Percentiles rank a stretch among this genome's conserved stretches.
These are phyloP conservation scores for Caenorhabditis angaria DNA, from an alignment of 2,888 invertebrate genomes.

Conservation along the genomic window DNA sequence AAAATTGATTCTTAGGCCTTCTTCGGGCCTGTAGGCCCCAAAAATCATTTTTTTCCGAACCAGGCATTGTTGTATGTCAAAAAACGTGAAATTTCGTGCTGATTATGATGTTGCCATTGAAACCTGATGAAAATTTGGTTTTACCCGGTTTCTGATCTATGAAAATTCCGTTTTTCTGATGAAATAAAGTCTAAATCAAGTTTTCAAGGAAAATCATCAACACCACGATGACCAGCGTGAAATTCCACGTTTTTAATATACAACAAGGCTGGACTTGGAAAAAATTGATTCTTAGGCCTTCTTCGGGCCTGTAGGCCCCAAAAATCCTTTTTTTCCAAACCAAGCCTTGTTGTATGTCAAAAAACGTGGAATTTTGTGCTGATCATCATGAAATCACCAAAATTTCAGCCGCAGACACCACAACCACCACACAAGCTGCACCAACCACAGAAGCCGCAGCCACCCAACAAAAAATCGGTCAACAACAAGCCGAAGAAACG, in stretches of 20 bases:
- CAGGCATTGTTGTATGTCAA: no score
- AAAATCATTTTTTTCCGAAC: no score
- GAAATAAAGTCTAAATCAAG: constrained; percentile 21
- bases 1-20: no score
- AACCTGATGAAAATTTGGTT: no score
- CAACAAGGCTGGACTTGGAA: neutral
- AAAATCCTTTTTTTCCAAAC: constrained; percentile 3
- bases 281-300: no score
- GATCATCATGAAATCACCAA: constrained; percentile 8
- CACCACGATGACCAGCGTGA: neutral
- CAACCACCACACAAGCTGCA: constrained; percentile 10
- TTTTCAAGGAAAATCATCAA: constrained; percentile 13
- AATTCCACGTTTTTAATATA: neutral
- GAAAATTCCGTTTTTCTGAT: neutral
- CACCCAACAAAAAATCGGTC: constrained; percentile 19
- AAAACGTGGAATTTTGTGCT: neutral
- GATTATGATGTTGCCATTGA: no score
- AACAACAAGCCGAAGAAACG: constrained; percentile 27
- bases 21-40: no score
- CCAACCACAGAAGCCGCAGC: constrained; percentile 18
- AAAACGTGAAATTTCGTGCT: no score
- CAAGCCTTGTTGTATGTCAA: no score
- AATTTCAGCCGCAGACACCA: constrained; percentile 16
- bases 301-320: no score
- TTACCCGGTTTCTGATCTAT: no score